Evolutionary conservation across 2,888 invertebrate species (phyloP).

Genomic region (Drosophila histrio): DNA sequence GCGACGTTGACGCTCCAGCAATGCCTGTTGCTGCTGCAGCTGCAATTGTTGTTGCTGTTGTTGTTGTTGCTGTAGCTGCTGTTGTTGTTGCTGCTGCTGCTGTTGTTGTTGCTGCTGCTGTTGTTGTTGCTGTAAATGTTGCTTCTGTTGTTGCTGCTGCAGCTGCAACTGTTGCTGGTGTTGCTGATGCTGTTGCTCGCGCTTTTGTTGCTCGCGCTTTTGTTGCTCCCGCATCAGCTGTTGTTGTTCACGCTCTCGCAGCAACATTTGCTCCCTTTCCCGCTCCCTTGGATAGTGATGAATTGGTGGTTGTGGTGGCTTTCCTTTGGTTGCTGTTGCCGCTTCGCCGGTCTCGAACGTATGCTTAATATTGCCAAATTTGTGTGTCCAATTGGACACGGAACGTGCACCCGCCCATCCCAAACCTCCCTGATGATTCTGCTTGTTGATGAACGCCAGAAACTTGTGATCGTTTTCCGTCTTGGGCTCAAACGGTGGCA

Average conservation of each 20-base stretch:
- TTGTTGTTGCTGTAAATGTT: constrained; percentile 83
- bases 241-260: too few relatives aligned
- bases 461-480: constrained; percentile 94
- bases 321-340: constrained; percentile 82
- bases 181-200: too few relatives aligned
- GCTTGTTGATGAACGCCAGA: constrained; percentile 91
- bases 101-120: constrained; percentile 45
- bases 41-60: constrained; percentile 44
- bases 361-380: constrained; percentile 93
- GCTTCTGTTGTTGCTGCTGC: constrained; percentile 54
- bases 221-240: constrained; percentile 82
- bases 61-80: constrained; percentile 19
- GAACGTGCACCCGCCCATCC: constrained; percentile 83
- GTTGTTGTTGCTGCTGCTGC: constrained; percentile 26
- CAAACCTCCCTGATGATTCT: constrained; percentile 86
- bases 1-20: constrained; percentile 69
- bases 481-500: constrained; percentile 91
- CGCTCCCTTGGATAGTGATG: constrained; percentile 51
- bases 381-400: constrained; percentile 90
- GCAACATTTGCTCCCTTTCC: constrained; percentile 52
- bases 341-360: constrained; percentile 87
- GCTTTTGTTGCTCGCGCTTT: constrained; percentile 43
- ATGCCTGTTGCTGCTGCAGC: constrained; percentile 49
- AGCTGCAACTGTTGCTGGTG: constrained; percentile 51
- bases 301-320: constrained; percentile 83